Base-by-base conservation (phyloP, 2,888 invertebrate species). In the Oscheius myriophilus region DNA sequence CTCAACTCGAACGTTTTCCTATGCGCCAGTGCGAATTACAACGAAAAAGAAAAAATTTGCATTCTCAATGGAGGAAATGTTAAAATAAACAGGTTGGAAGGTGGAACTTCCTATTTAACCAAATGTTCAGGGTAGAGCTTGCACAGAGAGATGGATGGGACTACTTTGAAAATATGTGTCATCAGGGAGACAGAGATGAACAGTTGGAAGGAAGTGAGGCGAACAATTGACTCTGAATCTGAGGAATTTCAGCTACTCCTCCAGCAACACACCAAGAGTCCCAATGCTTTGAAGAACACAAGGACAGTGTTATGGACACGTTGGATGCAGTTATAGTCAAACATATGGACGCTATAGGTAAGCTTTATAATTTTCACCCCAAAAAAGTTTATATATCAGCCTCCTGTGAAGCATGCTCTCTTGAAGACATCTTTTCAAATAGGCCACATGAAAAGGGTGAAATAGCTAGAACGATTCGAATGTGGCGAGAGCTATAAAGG, bases 11-110 rank as follows among this genome's bases (percentile, higher is more conserved):
- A 66, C 6, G 45, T 62, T 4, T 73, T 76, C 25, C 73, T 72
- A 52, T 76, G 76, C 64, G 76, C 76, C 26, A 72, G 71, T 33
- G 62, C 70, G n/a, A 71, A 76, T 55, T 76, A 71, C 39, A 71
- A 70, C 23, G 70, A 67, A n/a, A 33, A 23, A 12, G 26, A 69
- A 43, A 43, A 71, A 71, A 54, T 45, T 11, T 76, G 76, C 42
- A 69, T 67, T 25, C 49, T 76, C 21, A 76, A 71, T 26, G 76
- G 76, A 21, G 76, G 76, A 23, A 76, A 70, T 59, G 42, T 71
- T 18, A 71, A 73, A 43, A 33, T 76, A 42, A 76, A 76, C 51
- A 65, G 64, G 61, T 61, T 3, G 12, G 49, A 23, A 18, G 11
- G 9, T 6, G 33, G 3, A 11, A 12, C 1, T n/a, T 42, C 21